A percentile compares a stretch with the other conserved stretches of the same genome.
These are phyloP conservation scores for Micronycteris hirsuta DNA, from an alignment of 2,113 vertebrate genomes.

Conservation along the genomic window DNA sequence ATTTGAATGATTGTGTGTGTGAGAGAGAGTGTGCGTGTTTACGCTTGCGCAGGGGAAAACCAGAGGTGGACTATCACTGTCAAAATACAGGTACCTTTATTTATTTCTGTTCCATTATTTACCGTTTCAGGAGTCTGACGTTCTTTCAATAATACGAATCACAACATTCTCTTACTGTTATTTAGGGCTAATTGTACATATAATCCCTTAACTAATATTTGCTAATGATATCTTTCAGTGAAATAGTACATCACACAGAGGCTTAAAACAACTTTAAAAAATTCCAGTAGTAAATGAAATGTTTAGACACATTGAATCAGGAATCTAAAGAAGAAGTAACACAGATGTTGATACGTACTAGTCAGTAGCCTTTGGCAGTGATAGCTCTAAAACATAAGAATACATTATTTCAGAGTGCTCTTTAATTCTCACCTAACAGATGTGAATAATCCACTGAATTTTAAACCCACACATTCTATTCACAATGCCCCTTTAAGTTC, in stretches of 20 bases:
- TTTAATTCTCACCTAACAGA: constrained; percentile 86
- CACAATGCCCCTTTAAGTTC: constrained; percentile 69
- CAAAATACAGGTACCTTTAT: constrained; percentile 87
- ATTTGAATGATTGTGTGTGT: constrained; percentile 86
- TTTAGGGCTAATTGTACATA: constrained; percentile 77
- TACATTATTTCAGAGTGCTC: constrained; percentile 81
- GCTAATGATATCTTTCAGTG: constrained; percentile 66
- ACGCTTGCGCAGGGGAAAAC: constrained; percentile 66
- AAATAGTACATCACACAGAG: constrained; percentile 70
- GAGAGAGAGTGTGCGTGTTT: constrained; percentile 43
- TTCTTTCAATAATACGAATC: constrained; percentile 80
- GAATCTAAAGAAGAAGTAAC: constrained; percentile 80
- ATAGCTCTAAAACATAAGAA: constrained; percentile 83
- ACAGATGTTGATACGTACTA: constrained; percentile 86
- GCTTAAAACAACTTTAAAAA: constrained; percentile 76
- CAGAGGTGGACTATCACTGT: constrained; percentile 86
- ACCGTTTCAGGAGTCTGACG: constrained; percentile 76
- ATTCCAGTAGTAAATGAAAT: constrained; percentile 79
- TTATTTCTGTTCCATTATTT: constrained; percentile 85
- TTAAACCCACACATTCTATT: constrained; percentile 74
- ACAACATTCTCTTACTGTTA: constrained; percentile 67
- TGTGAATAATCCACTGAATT: constrained; percentile 84
- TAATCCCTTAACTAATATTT: constrained; percentile 73
- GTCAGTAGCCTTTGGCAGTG: constrained; percentile 86
- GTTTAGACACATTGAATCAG: constrained; percentile 84